These are phyloP conservation scores for Harlomillsia oculata DNA, from an alignment of 1,140 invertebrate genomes.

Conservation along the genomic window DNA sequence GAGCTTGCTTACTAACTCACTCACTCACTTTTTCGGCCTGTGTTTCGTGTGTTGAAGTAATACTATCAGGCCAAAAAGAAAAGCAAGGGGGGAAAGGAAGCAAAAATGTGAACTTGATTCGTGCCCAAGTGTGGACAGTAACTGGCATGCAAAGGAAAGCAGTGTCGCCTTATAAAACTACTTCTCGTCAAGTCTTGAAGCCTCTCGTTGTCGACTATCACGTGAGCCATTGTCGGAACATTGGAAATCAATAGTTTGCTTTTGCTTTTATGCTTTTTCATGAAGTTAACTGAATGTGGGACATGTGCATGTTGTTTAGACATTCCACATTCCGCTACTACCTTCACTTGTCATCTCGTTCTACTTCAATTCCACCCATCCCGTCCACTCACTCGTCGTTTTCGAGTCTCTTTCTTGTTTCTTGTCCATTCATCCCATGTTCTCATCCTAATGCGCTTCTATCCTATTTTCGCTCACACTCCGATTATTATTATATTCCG, in stretches of 20 bases:
- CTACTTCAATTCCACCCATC: background rate
- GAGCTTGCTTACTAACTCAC: too few relatives aligned
- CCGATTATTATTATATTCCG: too few relatives aligned
- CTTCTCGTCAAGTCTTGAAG: background rate
- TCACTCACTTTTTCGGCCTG: too few relatives aligned
- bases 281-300: background rate
- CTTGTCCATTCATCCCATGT: too few relatives aligned
- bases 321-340: background rate
- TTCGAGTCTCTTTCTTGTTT: too few relatives aligned
- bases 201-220: conserved; percentile 7
- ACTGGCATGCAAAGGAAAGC: background rate
- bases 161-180: too few relatives aligned
- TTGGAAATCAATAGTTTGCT: conserved; percentile 29
- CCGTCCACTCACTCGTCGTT: background rate
- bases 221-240: conserved; percentile 7
- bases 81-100: background rate
- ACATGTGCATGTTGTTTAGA: too few relatives aligned
- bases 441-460: too few relatives aligned
- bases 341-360: background rate
- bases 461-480: too few relatives aligned
- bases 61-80: background rate
- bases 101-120: background rate
- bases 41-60: too few relatives aligned
- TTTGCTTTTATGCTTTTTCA: conserved; percentile 2
- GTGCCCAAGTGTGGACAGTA: conserved; percentile 1